Evolutionary conservation across 2,797 vertebrate genomes (phyloP).

Genomic region (Danio tinwini): DNA sequence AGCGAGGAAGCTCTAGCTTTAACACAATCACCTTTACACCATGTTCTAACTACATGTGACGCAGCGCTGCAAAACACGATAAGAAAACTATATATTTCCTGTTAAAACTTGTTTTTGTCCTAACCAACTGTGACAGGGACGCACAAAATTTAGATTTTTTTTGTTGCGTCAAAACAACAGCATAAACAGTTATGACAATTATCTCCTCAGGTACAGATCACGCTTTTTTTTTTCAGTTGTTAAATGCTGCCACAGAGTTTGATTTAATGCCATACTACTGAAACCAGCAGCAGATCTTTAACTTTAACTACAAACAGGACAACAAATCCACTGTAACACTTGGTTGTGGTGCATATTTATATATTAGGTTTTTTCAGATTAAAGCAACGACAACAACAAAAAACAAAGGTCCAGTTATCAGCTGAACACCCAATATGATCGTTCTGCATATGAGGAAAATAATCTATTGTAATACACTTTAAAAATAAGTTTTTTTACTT

Average conservation of each 20-base stretch:
- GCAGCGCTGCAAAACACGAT: background rate
- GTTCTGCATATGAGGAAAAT: slow-evolving; percentile 22
- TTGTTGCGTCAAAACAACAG: too few relatives aligned
- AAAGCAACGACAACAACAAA: too few relatives aligned
- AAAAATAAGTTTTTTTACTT: too few relatives aligned
- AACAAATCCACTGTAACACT: slow-evolving; percentile 70
- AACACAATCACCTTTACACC: slow-evolving; percentile 1
- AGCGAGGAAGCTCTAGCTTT: slow-evolving; percentile 26
- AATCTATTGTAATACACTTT: too few relatives aligned
- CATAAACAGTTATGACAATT: too few relatives aligned
- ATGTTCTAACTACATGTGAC: background rate
- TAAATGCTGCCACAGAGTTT: too few relatives aligned
- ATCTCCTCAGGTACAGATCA: too few relatives aligned
- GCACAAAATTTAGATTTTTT: too few relatives aligned
- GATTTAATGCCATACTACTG: slow-evolving; percentile 61
- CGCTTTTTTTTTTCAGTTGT: too few relatives aligned
- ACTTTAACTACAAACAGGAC: slow-evolving; percentile 81
- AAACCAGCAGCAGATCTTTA: slow-evolving; percentile 78
- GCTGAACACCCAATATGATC: slow-evolving; percentile 66
- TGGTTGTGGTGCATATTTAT: slow-evolving; percentile 71
- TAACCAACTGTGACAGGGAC: too few relatives aligned
- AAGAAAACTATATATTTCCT: background rate
- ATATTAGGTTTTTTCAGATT: slow-evolving; percentile 64
- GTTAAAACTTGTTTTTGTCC: background rate
- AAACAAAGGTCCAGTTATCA: slow-evolving; percentile 73